A percentile compares a stretch with the other conserved stretches of the same genome.
phyloP scores from a whole-genome alignment of 2,797 vertebrate species.

The Lutjanus campechanus region DNA sequence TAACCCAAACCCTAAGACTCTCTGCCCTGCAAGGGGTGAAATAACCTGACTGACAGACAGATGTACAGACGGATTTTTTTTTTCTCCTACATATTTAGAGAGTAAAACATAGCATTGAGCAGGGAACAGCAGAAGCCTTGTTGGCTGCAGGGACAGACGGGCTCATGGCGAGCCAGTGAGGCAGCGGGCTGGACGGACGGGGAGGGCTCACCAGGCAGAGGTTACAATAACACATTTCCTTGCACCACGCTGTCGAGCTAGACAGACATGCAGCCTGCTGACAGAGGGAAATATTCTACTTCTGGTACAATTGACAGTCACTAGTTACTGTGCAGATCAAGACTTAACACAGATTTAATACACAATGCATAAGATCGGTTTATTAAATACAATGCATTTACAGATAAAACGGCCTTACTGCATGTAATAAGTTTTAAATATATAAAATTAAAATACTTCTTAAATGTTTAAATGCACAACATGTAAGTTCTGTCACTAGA shows the following conservation, averaged over 20 bases:
- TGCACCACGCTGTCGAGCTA: constrained; percentile 36
- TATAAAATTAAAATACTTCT: neutral
- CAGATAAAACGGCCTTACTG: neutral
- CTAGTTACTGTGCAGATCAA: neutral
- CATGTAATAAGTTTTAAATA: neutral
- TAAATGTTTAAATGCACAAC: neutral
- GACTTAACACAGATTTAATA: constrained; percentile 4
- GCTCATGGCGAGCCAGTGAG: constrained; percentile 79
- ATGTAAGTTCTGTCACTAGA: too few relatives aligned
- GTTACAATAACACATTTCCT: constrained; percentile 80
- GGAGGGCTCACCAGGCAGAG: constrained; percentile 74
- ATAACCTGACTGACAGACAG: constrained; percentile 75
- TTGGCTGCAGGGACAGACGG: constrained; percentile 78
- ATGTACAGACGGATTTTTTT: constrained; percentile 73
- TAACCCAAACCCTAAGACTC: constrained; percentile 62
- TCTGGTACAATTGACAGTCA: neutral
- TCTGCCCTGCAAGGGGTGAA: constrained; percentile 60
- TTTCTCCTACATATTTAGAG: constrained; percentile 78
- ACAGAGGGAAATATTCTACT: constrained; percentile 23
- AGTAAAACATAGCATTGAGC: constrained; percentile 79
- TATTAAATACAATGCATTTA: neutral
- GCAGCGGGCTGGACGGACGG: constrained; percentile 67
- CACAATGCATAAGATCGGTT: neutral
- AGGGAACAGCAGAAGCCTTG: constrained; percentile 85
- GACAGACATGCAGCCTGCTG: constrained; percentile 56